Conservation (phyloP, 2,797 vertebrate species). For the Spinus pinus region DNA sequence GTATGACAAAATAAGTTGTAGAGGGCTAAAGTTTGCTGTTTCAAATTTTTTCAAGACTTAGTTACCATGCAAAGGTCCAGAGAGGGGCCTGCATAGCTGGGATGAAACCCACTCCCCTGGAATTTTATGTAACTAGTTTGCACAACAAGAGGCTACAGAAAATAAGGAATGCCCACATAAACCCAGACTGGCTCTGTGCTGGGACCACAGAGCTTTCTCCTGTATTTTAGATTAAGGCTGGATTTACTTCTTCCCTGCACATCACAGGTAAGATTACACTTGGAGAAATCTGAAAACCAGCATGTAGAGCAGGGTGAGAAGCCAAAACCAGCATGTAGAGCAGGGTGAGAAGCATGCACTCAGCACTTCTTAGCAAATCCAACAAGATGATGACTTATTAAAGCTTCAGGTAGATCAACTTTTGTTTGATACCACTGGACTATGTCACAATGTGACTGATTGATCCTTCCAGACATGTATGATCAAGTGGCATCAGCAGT, state of each 20-base stretch:
- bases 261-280: background rate
- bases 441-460: background rate
- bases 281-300: background rate
- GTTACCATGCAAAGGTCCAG: background rate
- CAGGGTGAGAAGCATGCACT: background rate
- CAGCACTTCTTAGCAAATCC: background rate
- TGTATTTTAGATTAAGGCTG: background rate
- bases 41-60: background rate
- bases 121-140: background rate
- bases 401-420: background rate
- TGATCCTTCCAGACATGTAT: background rate
- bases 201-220: background rate
- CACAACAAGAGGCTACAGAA: background rate
- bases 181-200: background rate
- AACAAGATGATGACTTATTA: background rate
- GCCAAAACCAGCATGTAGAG: background rate
- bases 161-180: background rate
- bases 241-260: background rate
- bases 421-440: background rate
- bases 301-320: background rate
- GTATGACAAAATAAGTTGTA: too few relatives aligned
- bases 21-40: too few relatives aligned
- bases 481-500: background rate
- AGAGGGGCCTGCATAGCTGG: background rate
- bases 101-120: accelerated